A percentile compares a stretch with the other conserved stretches of the same genome.
These are phyloP conservation scores for Smithornis capensis DNA, from an alignment of 2,113 vertebrate species.

Conservation along the genomic window DNA sequence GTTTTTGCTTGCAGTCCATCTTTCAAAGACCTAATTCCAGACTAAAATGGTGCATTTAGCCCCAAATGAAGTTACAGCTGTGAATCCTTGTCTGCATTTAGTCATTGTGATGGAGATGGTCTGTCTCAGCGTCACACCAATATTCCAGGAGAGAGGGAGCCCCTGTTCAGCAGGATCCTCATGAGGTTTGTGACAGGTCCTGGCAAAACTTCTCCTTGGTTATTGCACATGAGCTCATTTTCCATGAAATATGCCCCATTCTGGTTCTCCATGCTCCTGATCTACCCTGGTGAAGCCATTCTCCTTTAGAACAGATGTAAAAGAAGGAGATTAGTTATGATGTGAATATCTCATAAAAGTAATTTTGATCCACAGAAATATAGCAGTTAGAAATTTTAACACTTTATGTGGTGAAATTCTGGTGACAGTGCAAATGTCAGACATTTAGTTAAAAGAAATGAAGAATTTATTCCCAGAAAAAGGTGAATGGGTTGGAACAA, in stretches of 20 bases:
- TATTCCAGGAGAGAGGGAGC: neutral
- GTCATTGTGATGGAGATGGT: accelerated
- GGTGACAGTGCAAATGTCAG: neutral
- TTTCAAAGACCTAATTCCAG: neutral
- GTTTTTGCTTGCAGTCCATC: neutral
- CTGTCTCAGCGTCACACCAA: neutral
- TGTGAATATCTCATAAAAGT: neutral
- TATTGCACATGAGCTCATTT: neutral
- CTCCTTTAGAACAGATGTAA: neutral
- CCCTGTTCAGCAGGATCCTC: neutral
- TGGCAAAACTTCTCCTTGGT: neutral
- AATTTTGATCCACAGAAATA: neutral
- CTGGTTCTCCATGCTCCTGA: neutral
- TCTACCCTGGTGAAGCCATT: neutral
- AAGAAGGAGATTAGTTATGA: neutral
- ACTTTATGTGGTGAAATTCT: neutral
- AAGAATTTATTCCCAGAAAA: neutral
- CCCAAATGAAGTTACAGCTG: neutral
- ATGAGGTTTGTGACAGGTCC: neutral
- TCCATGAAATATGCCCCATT: neutral
- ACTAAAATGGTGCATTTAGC: neutral
- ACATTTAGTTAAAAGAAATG: neutral
- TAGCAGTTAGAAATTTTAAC: neutral
- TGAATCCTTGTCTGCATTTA: neutral
- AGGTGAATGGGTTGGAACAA: neutral